phyloP scores from a whole-genome alignment of 2,888 invertebrate genomes.

The Macrosiphum euphorbiae region DNA sequence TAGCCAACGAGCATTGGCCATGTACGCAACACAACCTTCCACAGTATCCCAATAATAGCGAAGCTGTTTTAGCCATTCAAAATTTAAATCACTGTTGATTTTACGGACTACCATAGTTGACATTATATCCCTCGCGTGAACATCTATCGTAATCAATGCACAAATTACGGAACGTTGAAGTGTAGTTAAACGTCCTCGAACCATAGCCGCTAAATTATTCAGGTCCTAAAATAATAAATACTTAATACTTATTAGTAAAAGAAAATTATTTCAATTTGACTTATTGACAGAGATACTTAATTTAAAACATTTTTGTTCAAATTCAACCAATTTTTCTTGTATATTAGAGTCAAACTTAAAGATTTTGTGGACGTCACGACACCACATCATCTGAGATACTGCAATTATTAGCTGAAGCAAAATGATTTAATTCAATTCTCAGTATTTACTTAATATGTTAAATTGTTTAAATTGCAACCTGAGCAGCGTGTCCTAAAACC shows the following conservation, averaged over 20 bases:
- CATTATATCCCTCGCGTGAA: constrained; percentile 90
- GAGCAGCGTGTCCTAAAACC: constrained; percentile 82
- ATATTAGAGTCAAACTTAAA: constrained; percentile 75
- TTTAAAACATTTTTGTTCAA: constrained; percentile 69
- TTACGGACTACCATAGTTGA: constrained; percentile 76
- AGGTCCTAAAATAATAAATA: constrained; percentile 74
- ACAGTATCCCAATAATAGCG: constrained; percentile 89
- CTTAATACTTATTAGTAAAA: not conserved
- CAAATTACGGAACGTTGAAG: constrained; percentile 83
- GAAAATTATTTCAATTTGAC: not conserved
- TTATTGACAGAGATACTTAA: constrained; percentile 68
- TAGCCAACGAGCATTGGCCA: constrained; percentile 89
- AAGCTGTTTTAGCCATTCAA: constrained; percentile 92
- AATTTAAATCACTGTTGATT: constrained; percentile 70
- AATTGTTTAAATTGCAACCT: constrained; percentile 72
- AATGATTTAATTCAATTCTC: constrained; percentile 18
- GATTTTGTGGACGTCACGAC: constrained; percentile 81
- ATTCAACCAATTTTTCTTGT: constrained; percentile 67
- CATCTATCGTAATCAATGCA: constrained; percentile 90
- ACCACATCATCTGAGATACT: constrained; percentile 94
- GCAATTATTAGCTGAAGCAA: constrained; percentile 79
- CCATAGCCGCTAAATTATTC: constrained; percentile 84
- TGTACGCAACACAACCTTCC: constrained; percentile 75
- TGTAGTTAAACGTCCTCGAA: constrained; percentile 79
- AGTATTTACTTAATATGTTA: not conserved